Percentiles rank a stretch among this genome's conserved stretches.
Evolutionary conservation across 2,113 vertebrate species (phyloP).

Genomic region (Equus przewalskii): DNA sequence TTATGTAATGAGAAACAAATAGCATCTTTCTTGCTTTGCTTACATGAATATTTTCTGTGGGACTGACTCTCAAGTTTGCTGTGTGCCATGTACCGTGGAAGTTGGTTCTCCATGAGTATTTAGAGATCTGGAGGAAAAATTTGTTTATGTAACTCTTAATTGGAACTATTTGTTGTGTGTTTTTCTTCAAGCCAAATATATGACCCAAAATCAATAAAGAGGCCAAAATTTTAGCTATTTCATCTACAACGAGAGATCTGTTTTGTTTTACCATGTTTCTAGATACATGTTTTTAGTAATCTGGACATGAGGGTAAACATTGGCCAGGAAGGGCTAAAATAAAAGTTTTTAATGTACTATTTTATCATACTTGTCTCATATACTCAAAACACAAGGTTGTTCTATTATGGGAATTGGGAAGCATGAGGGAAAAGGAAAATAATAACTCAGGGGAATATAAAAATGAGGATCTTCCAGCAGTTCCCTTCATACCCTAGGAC

Average conservation of each 20-base stretch:
- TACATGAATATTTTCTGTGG: not conserved
- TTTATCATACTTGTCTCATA: not conserved
- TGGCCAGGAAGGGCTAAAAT: not conserved
- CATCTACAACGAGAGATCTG: not conserved
- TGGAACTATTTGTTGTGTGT: not conserved
- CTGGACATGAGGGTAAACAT: not conserved
- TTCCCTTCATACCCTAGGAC: fast-evolving
- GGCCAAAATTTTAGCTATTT: conserved; percentile 58
- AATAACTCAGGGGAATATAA: not conserved
- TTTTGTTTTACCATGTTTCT: conserved; percentile 28
- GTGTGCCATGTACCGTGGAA: not conserved
- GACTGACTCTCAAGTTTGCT: not conserved
- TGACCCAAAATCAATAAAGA: conserved; percentile 61
- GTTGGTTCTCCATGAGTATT: not conserved
- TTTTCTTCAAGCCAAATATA: conserved; percentile 50
- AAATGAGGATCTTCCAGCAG: no score
- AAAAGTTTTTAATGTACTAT: not conserved
- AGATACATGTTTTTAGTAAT: not conserved
- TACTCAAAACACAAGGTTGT: not conserved
- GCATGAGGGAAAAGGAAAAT: not conserved
- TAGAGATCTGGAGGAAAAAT: not conserved
- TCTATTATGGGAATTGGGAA: not conserved
- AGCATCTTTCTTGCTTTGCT: not conserved
- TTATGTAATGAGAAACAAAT: not conserved
- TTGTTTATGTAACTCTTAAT: not conserved